Evolutionary conservation across 2,888 invertebrate genomes (phyloP), one percentile per base, ranked within the genome.

Genomic region (Drosophila neotestacea): DNA sequence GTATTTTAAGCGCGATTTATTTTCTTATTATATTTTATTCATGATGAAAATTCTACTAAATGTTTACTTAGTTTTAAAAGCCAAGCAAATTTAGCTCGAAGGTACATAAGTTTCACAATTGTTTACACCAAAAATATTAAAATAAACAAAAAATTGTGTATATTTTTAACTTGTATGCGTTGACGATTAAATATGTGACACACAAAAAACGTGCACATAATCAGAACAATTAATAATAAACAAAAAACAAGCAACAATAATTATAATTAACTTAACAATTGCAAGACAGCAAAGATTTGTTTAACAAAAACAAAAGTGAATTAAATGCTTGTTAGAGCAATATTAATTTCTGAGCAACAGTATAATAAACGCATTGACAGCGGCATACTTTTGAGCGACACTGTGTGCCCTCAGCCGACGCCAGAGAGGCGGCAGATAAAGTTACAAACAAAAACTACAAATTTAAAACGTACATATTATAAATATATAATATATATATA

Each of bases 101-200:
- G 58, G 72, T 84, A 80, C 70, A 85, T 82, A 85, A 85, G 85
- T 79, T 84, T 81, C 70, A 56, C 55, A 85, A 85, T 85, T 85
- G 84, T 84, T 85, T 85, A 85, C 78, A 85, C 84, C 84, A 85
- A 85, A 85, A 85, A 85, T 85, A 85, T 85, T 73, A 70, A 85
- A 84, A 85, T 85, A 81, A 85, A 85, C 76, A 67, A 51, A 70
- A 71, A 77, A 70, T 70, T 78, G 78, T 85, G 81, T 74, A 85
- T 85, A 83, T 79, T 85, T 81, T 82, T 70, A 73, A 74, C 72
- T 67, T 73, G 52, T 77, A 75, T 78, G 79, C 84, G 79, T 82
- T 79, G 64, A 76, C 73, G 62, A 64, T 60, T 60, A 30, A 60
- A 42, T 59, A 66, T 73, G 60, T 61, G 69, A 73, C 48, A 65